Conservation (phyloP, 1,140 invertebrate genomes). For the Gonatopus flavifemur region DNA sequence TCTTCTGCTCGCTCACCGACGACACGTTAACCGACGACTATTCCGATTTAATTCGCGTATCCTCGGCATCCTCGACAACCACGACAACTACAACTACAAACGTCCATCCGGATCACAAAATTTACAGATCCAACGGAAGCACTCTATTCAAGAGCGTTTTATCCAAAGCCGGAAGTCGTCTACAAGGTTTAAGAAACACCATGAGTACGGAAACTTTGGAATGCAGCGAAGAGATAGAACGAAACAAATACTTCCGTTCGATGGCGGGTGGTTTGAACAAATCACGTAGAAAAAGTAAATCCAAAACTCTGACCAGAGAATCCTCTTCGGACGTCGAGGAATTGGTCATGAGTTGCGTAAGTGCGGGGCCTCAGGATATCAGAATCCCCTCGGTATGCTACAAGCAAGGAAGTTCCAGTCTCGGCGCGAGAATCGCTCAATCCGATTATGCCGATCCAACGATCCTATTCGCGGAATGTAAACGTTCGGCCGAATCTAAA, state of each 20-base stretch:
- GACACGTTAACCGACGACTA: constrained; percentile 58
- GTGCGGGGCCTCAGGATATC: constrained; percentile 9
- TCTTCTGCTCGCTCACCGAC: constrained; percentile 54
- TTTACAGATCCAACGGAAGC: constrained; percentile 63
- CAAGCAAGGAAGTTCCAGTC: constrained; percentile 77
- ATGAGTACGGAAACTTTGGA: constrained; percentile 54
- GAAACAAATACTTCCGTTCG: constrained; percentile 39
- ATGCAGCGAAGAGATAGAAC: constrained; percentile 46
- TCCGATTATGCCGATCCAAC: constrained; percentile 83
- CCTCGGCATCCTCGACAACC: constrained; percentile 51
- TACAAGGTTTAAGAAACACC: constrained; percentile 48
- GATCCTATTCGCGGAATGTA: constrained; percentile 61
- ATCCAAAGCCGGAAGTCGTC: constrained; percentile 45
- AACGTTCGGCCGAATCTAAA: constrained; percentile 16
- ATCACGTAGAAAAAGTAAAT: constrained; percentile 38
- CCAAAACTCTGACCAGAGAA: constrained; percentile 33
- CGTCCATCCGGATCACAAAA: constrained; percentile 76
- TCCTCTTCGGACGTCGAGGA: constrained; percentile 48
- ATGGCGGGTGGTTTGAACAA: constrained; percentile 27
- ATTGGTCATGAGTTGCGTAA: constrained; percentile 33
- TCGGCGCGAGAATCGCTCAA: constrained; percentile 83
- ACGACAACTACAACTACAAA: constrained; percentile 44
- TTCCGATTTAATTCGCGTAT: constrained; percentile 47
- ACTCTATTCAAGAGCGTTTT: constrained; percentile 42
- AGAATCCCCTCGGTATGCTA: constrained; percentile 54